A percentile compares a stretch with the other conserved stretches of the same genome.
Conservation (phyloP, 2,888 invertebrate genomes). For the Rambutsinella grinnellia region DNA sequence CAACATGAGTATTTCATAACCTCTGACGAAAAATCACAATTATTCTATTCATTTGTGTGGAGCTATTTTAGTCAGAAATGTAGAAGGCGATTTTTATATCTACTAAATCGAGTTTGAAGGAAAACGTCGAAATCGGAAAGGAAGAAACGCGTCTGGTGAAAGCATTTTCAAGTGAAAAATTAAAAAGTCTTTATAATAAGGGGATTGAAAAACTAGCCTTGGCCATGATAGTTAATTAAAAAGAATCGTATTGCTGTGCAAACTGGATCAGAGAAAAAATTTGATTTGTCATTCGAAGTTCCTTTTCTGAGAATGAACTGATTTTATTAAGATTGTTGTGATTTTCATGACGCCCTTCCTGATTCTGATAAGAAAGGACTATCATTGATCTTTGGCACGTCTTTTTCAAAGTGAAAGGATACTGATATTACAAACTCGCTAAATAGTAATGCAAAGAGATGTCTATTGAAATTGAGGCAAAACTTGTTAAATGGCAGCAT, state of each 20-base stretch:
- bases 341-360: background rate
- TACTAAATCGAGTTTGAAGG: too few relatives aligned
- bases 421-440: too few relatives aligned
- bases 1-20: background rate
- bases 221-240: too few relatives aligned
- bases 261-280: background rate
- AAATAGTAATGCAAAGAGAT: too few relatives aligned
- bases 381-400: background rate
- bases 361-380: background rate
- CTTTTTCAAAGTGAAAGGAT: too few relatives aligned
- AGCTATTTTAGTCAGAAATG: background rate
- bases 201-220: too few relatives aligned
- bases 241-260: too few relatives aligned
- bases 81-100: background rate
- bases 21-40: background rate
- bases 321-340: background rate
- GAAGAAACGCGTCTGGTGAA: too few relatives aligned
- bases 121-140: too few relatives aligned
- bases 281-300: background rate
- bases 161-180: too few relatives aligned
- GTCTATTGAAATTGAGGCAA: too few relatives aligned
- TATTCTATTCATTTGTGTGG: background rate
- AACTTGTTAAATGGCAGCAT: background rate
- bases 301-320: background rate
- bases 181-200: too few relatives aligned